These are phyloP conservation scores for Elephas maximus DNA, from an alignment of 2,113 vertebrate species.

Conservation along the genomic window DNA sequence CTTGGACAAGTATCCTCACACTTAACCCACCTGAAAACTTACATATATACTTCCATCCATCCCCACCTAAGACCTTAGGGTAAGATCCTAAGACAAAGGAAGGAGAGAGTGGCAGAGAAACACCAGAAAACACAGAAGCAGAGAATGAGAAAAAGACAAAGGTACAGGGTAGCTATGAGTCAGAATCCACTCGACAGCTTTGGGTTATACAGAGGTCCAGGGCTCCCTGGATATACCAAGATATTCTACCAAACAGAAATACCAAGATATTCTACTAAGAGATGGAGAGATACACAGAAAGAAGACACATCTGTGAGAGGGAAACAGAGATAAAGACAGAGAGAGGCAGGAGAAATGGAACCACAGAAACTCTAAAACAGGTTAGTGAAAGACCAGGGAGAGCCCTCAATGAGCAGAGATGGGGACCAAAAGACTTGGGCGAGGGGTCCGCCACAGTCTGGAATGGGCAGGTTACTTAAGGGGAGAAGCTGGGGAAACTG, in stretches of 20 bases:
- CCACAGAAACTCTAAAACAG: neutral
- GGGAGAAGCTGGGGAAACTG: neutral
- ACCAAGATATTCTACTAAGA: neutral
- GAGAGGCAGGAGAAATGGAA: neutral
- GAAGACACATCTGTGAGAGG: neutral
- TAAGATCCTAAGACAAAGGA: neutral
- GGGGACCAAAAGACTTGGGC: neutral
- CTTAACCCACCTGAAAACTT: neutral
- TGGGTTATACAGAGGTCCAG: no score
- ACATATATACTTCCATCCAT: neutral
- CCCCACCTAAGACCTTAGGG: neutral
- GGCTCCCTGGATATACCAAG: no score
- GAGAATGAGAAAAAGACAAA: neutral
- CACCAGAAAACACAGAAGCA: neutral
- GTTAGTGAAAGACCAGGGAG: no score
- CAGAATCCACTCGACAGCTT: no score
- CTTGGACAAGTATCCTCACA: neutral
- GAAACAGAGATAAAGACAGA: neutral
- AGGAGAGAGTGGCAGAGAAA: neutral
- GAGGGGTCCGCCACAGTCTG: neutral
- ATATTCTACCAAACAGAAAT: no score
- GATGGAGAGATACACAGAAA: neutral
- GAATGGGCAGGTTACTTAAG: neutral
- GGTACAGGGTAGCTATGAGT: no score
- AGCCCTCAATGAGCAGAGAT: rapidly evolving